These are phyloP conservation scores for Hemibagrus wyckioides DNA, from an alignment of 2,113 vertebrate genomes.

Conservation along the genomic window DNA sequence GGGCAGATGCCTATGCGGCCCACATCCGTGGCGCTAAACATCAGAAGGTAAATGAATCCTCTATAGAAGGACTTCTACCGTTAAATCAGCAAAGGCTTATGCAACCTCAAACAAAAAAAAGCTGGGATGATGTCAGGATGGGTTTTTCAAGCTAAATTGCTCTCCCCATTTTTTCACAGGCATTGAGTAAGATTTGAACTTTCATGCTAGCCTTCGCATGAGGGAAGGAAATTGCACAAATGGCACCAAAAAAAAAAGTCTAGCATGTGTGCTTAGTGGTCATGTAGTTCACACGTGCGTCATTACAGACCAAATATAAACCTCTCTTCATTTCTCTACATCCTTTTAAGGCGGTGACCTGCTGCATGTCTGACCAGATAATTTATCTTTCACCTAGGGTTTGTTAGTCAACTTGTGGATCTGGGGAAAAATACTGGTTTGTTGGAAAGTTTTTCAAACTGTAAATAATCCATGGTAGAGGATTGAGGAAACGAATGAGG, in stretches of 20 bases:
- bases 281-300: background rate
- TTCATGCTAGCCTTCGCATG: background rate
- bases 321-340: background rate
- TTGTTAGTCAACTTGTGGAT: background rate
- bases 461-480: background rate
- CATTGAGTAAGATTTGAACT: background rate
- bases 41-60: constrained; percentile 82
- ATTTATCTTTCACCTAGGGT: background rate
- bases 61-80: background rate
- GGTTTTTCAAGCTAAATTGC: background rate
- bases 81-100: background rate
- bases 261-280: background rate
- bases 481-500: background rate
- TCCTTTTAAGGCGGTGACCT: background rate
- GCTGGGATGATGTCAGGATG: background rate
- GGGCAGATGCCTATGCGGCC: constrained; percentile 94
- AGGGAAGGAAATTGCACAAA: background rate
- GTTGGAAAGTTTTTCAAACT: background rate
- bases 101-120: background rate
- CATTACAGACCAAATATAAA: background rate
- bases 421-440: background rate
- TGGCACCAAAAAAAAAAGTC: background rate
- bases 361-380: background rate
- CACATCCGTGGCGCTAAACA: constrained; percentile 98
- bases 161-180: background rate